Evolutionary conservation across 2,797 vertebrate species (phyloP).

Genomic region (Hipposideros larvatus): DNA sequence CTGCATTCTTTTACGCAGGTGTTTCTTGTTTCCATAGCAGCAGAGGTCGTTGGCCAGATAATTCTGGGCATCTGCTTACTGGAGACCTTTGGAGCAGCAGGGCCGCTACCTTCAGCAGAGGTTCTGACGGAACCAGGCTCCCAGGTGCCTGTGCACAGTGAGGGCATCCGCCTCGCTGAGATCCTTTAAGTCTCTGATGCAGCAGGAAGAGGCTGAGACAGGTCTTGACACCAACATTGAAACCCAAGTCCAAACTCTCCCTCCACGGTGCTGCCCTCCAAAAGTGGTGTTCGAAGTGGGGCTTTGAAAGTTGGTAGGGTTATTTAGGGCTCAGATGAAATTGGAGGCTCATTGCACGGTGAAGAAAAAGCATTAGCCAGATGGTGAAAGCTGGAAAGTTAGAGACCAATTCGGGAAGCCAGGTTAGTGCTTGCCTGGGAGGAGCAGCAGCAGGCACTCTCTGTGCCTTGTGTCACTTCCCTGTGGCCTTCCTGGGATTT

Average conservation of each 20-base stretch:
- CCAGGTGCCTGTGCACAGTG: neutral
- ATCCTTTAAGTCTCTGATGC: neutral
- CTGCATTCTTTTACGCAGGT: neutral
- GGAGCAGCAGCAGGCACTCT: neutral
- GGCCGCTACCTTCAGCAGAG: neutral
- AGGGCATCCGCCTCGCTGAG: neutral
- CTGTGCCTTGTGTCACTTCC: neutral
- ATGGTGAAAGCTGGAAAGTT: neutral
- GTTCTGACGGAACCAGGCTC: neutral
- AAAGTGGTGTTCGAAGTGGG: neutral
- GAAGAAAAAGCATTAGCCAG: neutral
- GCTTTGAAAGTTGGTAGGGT: neutral
- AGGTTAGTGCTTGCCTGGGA: neutral
- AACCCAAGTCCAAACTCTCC: neutral
- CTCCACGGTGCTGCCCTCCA: neutral
- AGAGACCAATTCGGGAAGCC: neutral
- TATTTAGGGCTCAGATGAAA: slow-evolving; percentile 18
- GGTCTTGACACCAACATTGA: neutral
- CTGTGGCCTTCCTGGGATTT: neutral
- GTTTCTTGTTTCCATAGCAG: neutral
- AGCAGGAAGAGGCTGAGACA: neutral
- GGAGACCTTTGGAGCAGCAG: neutral
- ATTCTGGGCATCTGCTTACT: neutral
- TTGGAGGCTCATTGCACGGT: neutral
- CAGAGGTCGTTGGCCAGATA: neutral